Evolutionary conservation across 2,113 vertebrate species (phyloP).

Genomic region (Corvus moneduloides): DNA sequence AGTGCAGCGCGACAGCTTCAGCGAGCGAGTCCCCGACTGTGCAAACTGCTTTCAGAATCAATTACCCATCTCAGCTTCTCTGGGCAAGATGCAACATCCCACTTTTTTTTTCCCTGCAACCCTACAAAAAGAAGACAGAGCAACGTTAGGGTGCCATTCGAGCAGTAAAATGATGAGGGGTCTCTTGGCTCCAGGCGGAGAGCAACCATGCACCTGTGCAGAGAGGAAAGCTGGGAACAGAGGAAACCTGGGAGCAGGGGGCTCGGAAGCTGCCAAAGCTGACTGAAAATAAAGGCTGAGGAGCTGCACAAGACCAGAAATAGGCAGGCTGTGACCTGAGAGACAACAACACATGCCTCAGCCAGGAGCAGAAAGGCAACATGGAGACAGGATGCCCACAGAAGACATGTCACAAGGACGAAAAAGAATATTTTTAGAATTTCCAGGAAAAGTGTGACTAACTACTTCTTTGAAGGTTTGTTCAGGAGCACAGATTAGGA

Average conservation of each 20-base stretch:
- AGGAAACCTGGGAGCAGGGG: not conserved
- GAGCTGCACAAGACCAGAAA: not conserved
- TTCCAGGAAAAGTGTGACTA: not conserved
- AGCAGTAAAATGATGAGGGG: not conserved
- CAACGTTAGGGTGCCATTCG: not conserved
- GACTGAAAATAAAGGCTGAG: not conserved
- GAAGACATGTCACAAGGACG: fast-evolving
- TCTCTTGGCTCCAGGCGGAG: not conserved
- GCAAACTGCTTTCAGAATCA: constrained; percentile 50
- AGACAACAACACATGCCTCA: fast-evolving
- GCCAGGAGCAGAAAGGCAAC: not conserved
- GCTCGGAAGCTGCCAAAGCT: not conserved
- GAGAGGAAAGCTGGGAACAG: not conserved
- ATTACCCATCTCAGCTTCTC: constrained; percentile 34
- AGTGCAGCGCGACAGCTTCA: not conserved
- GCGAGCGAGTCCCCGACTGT: not conserved
- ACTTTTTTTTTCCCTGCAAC: not conserved
- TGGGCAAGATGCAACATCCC: not conserved
- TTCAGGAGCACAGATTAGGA: not conserved
- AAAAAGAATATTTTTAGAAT: not conserved
- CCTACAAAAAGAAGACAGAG: not conserved
- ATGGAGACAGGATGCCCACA: not conserved
- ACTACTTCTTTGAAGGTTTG: not conserved
- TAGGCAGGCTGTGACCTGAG: not conserved
- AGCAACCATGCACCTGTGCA: not conserved